Conservation (phyloP, 2,113 vertebrate genomes). For the Erythrolamprus reginae region DNA sequence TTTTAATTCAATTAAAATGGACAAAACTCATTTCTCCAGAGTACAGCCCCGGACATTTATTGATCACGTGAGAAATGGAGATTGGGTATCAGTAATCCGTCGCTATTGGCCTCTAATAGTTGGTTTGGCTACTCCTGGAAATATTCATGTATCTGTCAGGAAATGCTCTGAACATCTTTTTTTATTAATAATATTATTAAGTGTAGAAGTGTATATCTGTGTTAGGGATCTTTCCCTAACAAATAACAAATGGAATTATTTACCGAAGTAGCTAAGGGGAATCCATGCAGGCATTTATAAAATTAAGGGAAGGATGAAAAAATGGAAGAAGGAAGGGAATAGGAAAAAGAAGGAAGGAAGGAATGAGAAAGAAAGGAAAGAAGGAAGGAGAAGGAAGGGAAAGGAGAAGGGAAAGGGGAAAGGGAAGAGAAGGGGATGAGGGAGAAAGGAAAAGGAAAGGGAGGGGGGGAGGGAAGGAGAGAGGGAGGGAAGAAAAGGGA, state of each 20-base stretch:
- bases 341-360: too few relatives aligned
- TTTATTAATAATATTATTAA: background rate
- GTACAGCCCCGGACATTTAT: background rate
- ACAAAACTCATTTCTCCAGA: background rate
- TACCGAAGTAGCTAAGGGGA: background rate
- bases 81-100: background rate
- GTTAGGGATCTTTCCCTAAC: background rate
- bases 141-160: background rate
- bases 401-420: too few relatives aligned
- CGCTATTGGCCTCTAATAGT: background rate
- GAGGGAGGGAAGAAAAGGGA: too few relatives aligned
- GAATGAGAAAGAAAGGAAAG: too few relatives aligned
- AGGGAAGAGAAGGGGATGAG: too few relatives aligned
- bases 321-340: background rate
- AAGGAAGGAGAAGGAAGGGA: too few relatives aligned
- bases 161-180: background rate
- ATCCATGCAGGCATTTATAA: background rate
- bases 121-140: background rate
- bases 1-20: background rate
- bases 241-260: background rate
- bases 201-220: background rate
- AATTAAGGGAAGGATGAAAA: background rate
- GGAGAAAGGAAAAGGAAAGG: too few relatives aligned
- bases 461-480: fast-evolving
- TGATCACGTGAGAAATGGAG: background rate